Base-by-base conservation (phyloP, 2,113 vertebrate genomes). In the Ameiurus melas region DNA sequence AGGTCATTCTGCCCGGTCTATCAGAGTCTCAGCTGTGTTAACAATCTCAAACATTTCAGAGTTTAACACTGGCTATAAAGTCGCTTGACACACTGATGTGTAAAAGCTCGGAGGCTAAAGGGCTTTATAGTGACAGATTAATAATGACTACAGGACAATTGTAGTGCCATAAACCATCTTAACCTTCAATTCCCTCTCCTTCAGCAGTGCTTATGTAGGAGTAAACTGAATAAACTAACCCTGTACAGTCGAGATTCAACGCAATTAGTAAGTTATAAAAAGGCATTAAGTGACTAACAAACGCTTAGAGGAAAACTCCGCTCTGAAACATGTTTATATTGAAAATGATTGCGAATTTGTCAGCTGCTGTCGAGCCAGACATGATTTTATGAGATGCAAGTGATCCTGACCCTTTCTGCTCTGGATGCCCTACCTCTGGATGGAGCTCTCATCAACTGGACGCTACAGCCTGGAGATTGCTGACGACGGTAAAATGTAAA, bases 21-120 rank as follows among this genome's bases (percentile, higher is more conserved):
- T 82, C 79, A 58, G 58, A 57, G 86, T 90, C 85, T 89, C 84
- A 85, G 87, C 89, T 79, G 86, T 90, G 89, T 93, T 93, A 93
- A 93, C 91, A 93, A 89, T 90, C 86, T 58, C 36, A 86, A 89
- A 86, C 89, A 91, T 90, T 93, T 91, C 68, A 51, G 55, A 71
- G 77, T 93, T 93, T 92, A 93, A 91, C 90, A 84, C 89, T 82
- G 75, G 62, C 89, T 89, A 88, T 94, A 93, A 94, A 94, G 83
- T 87, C n/a, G 78, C 60, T 87, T 89, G 91, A 90, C 89, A 91
- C 89, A 88, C 89, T 87, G 19, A 88, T 78, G 88, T 68, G 84
- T 57, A 85, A 89, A 68, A 25, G 33, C 88, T 43, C 51, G 20
- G 16, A 60, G 75, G 84, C 64, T 81, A n/a, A 64, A 85, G 62